Percentiles rank a stretch among this genome's conserved stretches.
These are phyloP conservation scores for Alfaro cultratus DNA, from an alignment of 2,797 vertebrate species.

Conservation along the genomic window DNA sequence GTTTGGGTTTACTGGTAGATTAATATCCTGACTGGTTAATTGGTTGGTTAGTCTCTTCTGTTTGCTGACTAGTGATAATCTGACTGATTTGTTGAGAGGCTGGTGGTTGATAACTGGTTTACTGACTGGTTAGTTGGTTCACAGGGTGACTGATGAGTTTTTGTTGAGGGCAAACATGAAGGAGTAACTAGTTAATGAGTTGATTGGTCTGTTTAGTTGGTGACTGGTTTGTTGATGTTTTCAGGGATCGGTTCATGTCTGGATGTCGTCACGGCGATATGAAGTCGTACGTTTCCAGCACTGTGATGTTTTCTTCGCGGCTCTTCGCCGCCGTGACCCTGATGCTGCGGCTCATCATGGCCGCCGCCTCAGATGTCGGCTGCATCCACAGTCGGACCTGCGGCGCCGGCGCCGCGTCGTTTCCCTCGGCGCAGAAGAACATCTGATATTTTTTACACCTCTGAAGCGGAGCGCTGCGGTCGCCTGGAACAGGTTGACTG, in stretches of 20 bases:
- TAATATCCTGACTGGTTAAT: not conserved
- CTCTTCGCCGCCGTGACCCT: not conserved
- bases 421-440: not conserved
- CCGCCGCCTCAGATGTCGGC: too few species aligned
- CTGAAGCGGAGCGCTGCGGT: not conserved
- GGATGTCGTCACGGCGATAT: too few species aligned
- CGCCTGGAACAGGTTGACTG: not conserved
- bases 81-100: not conserved
- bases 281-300: not conserved
- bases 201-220: not conserved
- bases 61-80: too few species aligned
- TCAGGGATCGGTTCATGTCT: not conserved
- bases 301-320: not conserved
- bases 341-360: not conserved
- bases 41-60: not conserved
- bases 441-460: constrained; percentile 3
- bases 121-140: not conserved
- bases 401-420: too few species aligned
- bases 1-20: too few species aligned
- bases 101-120: not conserved
- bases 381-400: too few species aligned
- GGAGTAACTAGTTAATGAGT: not conserved
- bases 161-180: not conserved
- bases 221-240: not conserved
- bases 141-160: not conserved